Base-by-base conservation (phyloP, 2,113 vertebrate species). In the Muntiacus reevesi region DNA sequence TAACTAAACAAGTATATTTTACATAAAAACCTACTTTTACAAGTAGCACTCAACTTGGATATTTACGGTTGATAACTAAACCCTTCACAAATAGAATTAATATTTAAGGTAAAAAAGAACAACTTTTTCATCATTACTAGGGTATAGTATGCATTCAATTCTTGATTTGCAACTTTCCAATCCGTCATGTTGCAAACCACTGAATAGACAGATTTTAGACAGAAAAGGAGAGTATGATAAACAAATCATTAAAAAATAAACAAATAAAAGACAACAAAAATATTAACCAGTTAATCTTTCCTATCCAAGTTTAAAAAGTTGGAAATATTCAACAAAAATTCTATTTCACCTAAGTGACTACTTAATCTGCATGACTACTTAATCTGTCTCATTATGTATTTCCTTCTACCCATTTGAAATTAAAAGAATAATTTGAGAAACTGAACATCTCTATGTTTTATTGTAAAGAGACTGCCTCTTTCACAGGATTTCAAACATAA, bases 351-450 rank as follows among this genome's bases (percentile, higher is more conserved):
- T 47, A 71, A 3, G 0, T 33, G 4, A 52, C 0, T 89, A 7
- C 47, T 50, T 50, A 50, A 50, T 13, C 47, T 40, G 84, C 28
- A 55, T 11, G 92, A 91, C 0, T 85, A 33, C 33, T 86, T 33
- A 30, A 57, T 88, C 15, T 85, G 1, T 25, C 95, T 86, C 60
- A 59, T 86, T 62, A 78, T 33, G 1, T 76, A 79, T 30, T 82
- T 92, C 8, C 8, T 79, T 74, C 16, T 30, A 40, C 11, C 21
- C 47, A 62, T 47, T 6, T 45, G 74, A 79, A n/a, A 96, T 90
- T 91, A 64, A 94, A 97, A 96, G 33, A n/a, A 19, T 76, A 5
- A 4, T 79, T 93, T 89, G 54, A 95, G 33, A 16, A 96, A 79
- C 0, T 5, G 13, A 95, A 54, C 54, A 78, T 16, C 83, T 17